A percentile compares a stretch with the other conserved stretches of the same genome.
Evolutionary conservation across 1,140 invertebrate species (phyloP).

Genomic region (Plectrocnemia conspersa): DNA sequence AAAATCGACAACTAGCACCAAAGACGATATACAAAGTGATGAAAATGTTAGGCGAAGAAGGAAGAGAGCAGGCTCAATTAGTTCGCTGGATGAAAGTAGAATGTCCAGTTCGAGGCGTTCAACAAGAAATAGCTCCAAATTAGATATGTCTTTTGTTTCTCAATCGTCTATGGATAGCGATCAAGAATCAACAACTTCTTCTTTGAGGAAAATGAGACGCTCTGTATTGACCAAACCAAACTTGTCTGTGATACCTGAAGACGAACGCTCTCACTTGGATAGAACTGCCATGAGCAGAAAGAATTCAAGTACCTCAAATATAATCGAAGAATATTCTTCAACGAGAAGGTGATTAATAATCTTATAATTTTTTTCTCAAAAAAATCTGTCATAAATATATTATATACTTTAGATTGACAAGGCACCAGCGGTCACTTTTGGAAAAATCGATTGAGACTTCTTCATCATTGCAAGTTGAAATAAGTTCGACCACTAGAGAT

Average conservation of each 20-base stretch:
- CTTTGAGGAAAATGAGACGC: constrained; percentile 40
- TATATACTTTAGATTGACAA: constrained; percentile 38
- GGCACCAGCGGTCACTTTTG: constrained; percentile 41
- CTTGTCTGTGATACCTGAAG: constrained; percentile 47
- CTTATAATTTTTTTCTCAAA: constrained; percentile 22
- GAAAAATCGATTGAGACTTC: constrained; percentile 36
- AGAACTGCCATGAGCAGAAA: constrained; percentile 4
- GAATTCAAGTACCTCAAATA: constrained; percentile 27
- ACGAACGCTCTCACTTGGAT: constrained; percentile 8
- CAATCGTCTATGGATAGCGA: constrained; percentile 34
- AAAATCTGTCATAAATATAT: not conserved
- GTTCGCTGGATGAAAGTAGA: constrained; percentile 20
- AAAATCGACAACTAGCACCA: not conserved
- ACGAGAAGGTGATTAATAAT: constrained; percentile 38
- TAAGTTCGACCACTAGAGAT: not conserved
- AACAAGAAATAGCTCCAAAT: constrained; percentile 16
- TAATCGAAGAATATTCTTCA: constrained; percentile 38
- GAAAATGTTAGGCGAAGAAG: no score
- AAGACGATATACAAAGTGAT: not conserved
- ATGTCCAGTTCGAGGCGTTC: constrained; percentile 24
- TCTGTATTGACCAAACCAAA: constrained; percentile 41
- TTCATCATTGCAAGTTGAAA: constrained; percentile 17
- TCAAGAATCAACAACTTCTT: constrained; percentile 31
- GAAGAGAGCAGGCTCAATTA: no score
- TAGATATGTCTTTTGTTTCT: constrained; percentile 19